Base-by-base conservation (phyloP, 2,113 vertebrate genomes). In the Entosphenus tridentatus region DNA sequence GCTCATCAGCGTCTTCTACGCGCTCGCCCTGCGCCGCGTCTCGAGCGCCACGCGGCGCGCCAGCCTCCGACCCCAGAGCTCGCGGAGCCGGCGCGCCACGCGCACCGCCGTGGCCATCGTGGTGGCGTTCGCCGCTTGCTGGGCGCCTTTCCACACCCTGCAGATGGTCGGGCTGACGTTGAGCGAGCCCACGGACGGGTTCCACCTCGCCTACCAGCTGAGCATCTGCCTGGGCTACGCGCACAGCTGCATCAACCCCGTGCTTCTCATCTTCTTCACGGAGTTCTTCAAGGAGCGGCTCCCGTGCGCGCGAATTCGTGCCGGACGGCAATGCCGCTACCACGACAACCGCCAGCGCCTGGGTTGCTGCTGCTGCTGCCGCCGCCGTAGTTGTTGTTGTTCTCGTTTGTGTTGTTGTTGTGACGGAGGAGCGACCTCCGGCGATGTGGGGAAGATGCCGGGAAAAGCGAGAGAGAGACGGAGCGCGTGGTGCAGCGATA, bases 171-270 rank as follows among this genome's bases (percentile, higher is more conserved):
- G 84, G 74, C 73, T 85, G 73, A 79, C 75, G 76, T 80, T 82
- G 75, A 74, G 77, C 69, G 73, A 70, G 11, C 81, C 81, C 3
- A 83, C 80, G 2, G 57, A 72, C 3, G 57, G 75, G 54, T 85
- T 84, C 3, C 9, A 81, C 70, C 84, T 83, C 8, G 78, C 76
- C 70, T 85, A 85, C 76, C 82, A 85, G 76, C 75, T 83, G 77
- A 83, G 81, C 71, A 85, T 85, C 75, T 84, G 80, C 72, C 79
- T 85, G 69, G 82, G 82, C 76, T 85, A 85, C 75, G 83, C 81
- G 2, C 82, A 85, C 78, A 85, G 83, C 78, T 85, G 83, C 80
- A 80, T 85, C 77, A 85, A 85, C 75, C 83, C 83, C 0, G 80
- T 85, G 55, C 82, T 82, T 80, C 71, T 85, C 70, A 82, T 85